These are phyloP conservation scores for Okapia johnstoni DNA, from an alignment of 2,113 vertebrate species.

Conservation along the genomic window DNA sequence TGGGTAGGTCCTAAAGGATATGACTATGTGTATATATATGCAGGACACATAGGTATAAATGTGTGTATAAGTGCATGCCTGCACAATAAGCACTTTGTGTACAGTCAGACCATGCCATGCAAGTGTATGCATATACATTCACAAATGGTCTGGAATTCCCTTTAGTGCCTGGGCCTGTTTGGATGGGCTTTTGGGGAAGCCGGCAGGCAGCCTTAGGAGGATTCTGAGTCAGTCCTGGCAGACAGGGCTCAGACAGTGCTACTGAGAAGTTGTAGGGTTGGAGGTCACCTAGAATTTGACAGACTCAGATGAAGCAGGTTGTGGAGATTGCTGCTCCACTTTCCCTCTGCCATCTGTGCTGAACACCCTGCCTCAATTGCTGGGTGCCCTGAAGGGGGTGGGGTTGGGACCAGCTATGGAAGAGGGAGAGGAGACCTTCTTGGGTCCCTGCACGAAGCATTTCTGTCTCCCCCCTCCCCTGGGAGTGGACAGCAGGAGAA, in stretches of 20 bases:
- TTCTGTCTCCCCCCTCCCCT: neutral
- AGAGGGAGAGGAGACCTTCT: neutral
- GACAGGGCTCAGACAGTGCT: neutral
- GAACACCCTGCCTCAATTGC: neutral
- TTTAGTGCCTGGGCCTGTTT: neutral
- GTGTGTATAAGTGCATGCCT: no score
- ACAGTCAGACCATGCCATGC: neutral
- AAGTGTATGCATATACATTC: neutral
- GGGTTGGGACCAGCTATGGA: neutral
- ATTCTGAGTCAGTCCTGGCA: neutral
- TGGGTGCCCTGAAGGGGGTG: neutral
- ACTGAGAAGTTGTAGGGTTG: neutral
- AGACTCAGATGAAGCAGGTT: neutral
- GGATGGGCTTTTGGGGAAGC: neutral
- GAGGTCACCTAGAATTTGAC: neutral
- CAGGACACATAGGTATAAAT: neutral
- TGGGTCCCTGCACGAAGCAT: neutral
- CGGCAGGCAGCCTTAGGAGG: neutral
- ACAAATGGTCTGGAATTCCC: neutral
- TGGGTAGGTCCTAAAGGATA: neutral
- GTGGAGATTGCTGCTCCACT: neutral
- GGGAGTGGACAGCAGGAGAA: conserved; percentile 16
- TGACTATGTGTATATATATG: neutral
- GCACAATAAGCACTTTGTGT: neutral
- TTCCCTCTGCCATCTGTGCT: neutral